phyloP scores from a whole-genome alignment of 1,140 invertebrate species.

The Scaptomyza graminum region DNA sequence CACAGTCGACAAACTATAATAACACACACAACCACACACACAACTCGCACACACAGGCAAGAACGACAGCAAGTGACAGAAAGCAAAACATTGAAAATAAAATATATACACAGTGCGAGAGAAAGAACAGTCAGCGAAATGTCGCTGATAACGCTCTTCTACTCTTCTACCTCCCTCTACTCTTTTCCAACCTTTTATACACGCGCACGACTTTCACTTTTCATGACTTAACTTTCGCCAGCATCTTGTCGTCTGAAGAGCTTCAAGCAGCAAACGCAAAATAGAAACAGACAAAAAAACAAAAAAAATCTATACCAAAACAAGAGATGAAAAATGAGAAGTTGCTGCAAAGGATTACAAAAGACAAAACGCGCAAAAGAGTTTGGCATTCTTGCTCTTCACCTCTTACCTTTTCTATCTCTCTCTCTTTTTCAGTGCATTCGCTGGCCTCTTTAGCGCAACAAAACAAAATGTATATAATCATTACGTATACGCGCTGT shows the following conservation, averaged over 20 bases:
- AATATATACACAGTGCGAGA: constrained; percentile 24
- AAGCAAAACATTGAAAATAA: constrained; percentile 53
- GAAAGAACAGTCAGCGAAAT: constrained; percentile 13
- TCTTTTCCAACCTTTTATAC: constrained; percentile 25
- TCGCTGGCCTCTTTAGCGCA: no score
- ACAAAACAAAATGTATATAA: constrained; percentile 50
- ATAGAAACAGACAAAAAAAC: constrained; percentile 41
- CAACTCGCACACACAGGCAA: constrained; percentile 8
- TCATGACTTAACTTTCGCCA: constrained; percentile 57
- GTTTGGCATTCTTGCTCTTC: constrained; percentile 26
- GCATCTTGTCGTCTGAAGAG: constrained; percentile 37
- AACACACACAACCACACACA: constrained; percentile 8
- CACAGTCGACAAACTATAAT: constrained; percentile 39
- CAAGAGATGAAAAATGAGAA: constrained; percentile 42
- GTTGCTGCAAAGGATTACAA: constrained; percentile 52
- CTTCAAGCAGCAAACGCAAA: constrained; percentile 30
- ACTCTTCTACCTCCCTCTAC: no score
- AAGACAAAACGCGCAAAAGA: constrained; percentile 49
- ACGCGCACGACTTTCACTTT: constrained; percentile 48
- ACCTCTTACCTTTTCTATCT: background rate
- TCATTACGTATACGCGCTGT: constrained; percentile 27
- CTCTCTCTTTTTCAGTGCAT: background rate
- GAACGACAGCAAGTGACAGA: constrained; percentile 54
- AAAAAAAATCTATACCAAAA: constrained; percentile 4
- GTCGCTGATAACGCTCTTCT: constrained; percentile 53